Evolutionary conservation across 2,888 invertebrate species (phyloP).

Genomic region (Tinea trinotella): DNA sequence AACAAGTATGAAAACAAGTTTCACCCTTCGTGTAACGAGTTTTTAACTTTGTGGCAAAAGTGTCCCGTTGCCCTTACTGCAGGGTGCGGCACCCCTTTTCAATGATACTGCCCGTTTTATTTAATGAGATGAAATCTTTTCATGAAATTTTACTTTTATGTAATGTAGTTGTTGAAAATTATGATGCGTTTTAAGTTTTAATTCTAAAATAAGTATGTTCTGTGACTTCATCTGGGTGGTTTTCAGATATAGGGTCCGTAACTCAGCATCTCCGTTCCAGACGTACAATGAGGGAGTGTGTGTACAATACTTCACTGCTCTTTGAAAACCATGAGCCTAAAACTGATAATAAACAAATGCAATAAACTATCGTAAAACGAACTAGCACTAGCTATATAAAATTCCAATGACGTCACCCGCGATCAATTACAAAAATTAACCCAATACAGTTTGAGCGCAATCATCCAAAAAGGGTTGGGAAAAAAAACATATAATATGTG

Average conservation of each 20-base stretch:
- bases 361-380: too few species aligned
- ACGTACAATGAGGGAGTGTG: too few species aligned
- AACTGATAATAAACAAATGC: too few species aligned
- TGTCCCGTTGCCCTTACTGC: slow-evolving; percentile 62
- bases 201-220: too few species aligned
- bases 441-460: background rate
- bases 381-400: background rate
- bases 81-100: slow-evolving; percentile 63
- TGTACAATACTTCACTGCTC: too few species aligned
- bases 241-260: too few species aligned
- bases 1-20: slow-evolving; percentile 56
- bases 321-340: too few species aligned
- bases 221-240: too few species aligned
- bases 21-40: slow-evolving; percentile 66
- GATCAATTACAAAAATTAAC: slow-evolving; percentile 13
- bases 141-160: background rate
- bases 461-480: background rate
- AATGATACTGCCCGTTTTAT: slow-evolving; percentile 71
- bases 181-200: too few species aligned
- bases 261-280: too few species aligned
- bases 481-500: slow-evolving; percentile 3
- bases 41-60: slow-evolving; percentile 70
- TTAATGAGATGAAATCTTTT: slow-evolving; percentile 46
- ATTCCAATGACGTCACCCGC: background rate
- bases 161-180: too few species aligned